Percentiles rank a stretch among this genome's conserved stretches.
Conservation (phyloP, 2,113 vertebrate genomes). For the Dissostichus mawsoni region DNA sequence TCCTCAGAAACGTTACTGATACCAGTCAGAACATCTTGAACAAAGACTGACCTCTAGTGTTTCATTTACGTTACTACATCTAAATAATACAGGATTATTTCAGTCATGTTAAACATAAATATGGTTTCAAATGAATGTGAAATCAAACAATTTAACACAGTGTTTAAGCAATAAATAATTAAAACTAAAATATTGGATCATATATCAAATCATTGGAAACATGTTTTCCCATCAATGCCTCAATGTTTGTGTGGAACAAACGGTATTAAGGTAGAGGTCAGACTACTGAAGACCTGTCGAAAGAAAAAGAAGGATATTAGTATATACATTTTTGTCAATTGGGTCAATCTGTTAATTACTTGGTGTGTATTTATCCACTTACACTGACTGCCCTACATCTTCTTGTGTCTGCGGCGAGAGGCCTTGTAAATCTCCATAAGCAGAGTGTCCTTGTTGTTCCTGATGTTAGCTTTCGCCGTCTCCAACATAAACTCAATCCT, state of each 20-base stretch:
- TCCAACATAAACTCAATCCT: slow-evolving; percentile 55
- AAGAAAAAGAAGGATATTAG: no score
- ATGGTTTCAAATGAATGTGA: background rate
- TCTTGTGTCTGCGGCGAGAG: slow-evolving; percentile 17
- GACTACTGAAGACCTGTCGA: no score
- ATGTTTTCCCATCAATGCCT: no score
- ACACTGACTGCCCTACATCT: background rate
- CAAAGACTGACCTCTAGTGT: slow-evolving; percentile 41
- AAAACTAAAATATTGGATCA: background rate
- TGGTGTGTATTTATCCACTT: no score
- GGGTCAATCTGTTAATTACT: no score
- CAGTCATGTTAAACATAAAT: background rate
- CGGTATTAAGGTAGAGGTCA: no score
- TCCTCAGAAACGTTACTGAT: background rate
- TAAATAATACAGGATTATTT: background rate
- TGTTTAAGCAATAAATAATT: background rate
- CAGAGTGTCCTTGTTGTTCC: slow-evolving; percentile 64
- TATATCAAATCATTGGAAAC: background rate
- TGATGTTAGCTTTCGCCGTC: slow-evolving; percentile 54
- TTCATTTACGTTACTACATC: background rate
- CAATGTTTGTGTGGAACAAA: no score
- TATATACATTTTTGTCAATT: no score
- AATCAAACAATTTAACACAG: background rate
- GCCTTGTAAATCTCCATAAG: slow-evolving; percentile 66
- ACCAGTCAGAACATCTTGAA: background rate